Conservation (phyloP, 2,797 vertebrate genomes). For the Pangasius sanitwongsei region DNA sequence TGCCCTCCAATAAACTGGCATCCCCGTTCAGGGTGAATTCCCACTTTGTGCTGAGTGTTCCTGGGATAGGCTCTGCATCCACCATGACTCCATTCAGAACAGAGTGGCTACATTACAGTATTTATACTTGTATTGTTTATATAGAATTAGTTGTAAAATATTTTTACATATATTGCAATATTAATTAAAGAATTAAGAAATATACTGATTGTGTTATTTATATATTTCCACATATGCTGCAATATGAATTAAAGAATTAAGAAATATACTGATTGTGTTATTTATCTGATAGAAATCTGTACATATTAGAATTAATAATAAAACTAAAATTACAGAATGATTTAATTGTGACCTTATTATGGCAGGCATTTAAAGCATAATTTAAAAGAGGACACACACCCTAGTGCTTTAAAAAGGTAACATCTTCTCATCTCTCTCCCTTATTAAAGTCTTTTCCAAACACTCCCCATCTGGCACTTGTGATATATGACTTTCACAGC, state of each 20-base stretch:
- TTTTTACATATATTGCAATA: no score
- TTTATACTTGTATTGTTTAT: neutral
- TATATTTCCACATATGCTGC: neutral
- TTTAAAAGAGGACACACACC: neutral
- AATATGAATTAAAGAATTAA: neutral
- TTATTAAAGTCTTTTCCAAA: conserved; percentile 3
- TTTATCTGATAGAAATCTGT: neutral
- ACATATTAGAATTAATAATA: neutral
- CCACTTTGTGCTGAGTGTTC: neutral
- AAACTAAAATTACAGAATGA: neutral
- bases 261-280: neutral
- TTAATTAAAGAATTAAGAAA: no score
- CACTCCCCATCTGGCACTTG: neutral
- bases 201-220: no score
- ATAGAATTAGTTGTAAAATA: neutral
- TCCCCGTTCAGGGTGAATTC: neutral
- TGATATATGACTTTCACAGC: conserved; percentile 5
- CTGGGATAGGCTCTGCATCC: neutral
- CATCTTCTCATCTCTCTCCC: neutral
- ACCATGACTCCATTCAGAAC: neutral
- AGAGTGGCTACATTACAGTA: neutral
- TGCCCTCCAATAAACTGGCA: neutral
- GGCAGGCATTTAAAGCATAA: neutral
- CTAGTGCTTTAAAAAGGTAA: neutral
- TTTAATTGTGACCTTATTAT: neutral